Evolutionary conservation across 2,888 invertebrate species (phyloP).

Genomic region (Leucophenga montana): DNA sequence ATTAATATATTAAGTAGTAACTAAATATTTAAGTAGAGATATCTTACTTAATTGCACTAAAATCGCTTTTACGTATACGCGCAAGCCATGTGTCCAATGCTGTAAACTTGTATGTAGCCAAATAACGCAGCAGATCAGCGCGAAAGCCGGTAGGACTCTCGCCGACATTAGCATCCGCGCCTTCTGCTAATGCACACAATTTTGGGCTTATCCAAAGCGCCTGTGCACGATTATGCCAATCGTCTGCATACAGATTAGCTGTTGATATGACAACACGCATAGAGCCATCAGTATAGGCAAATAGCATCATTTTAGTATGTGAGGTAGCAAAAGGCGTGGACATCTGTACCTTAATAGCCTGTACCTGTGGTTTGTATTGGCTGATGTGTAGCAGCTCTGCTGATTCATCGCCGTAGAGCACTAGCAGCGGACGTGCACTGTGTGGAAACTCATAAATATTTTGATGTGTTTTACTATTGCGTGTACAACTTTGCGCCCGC

Average conservation of each 20-base stretch:
- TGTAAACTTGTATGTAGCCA: constrained; percentile 81
- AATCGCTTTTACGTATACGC: constrained; percentile 82
- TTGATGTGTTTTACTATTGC: too few relatives aligned
- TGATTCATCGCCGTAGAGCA: constrained; percentile 84
- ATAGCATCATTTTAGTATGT: constrained; percentile 91
- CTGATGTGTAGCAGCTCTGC: constrained; percentile 75
- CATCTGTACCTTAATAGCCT: constrained; percentile 79
- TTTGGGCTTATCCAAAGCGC: constrained; percentile 93
- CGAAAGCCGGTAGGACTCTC: constrained; percentile 90
- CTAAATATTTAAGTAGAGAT: background rate
- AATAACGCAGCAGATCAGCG: constrained; percentile 81
- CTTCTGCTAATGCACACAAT: constrained; percentile 78
- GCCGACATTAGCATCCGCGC: constrained; percentile 76
- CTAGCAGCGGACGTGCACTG: constrained; percentile 81
- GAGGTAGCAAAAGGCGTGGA: constrained; percentile 87
- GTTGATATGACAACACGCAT: constrained; percentile 90
- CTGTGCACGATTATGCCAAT: constrained; percentile 95
- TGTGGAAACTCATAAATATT: too few relatives aligned
- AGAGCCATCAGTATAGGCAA: constrained; percentile 86
- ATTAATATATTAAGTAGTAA: constrained; percentile 40
- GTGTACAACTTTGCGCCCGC: too few relatives aligned
- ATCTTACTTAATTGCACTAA: constrained; percentile 83
- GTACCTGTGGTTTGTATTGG: constrained; percentile 78
- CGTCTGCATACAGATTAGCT: constrained; percentile 89
- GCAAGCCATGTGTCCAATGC: constrained; percentile 82